These are phyloP conservation scores for Stegana nigrithorax DNA, from an alignment of 2,888 invertebrate species.

Conservation along the genomic window DNA sequence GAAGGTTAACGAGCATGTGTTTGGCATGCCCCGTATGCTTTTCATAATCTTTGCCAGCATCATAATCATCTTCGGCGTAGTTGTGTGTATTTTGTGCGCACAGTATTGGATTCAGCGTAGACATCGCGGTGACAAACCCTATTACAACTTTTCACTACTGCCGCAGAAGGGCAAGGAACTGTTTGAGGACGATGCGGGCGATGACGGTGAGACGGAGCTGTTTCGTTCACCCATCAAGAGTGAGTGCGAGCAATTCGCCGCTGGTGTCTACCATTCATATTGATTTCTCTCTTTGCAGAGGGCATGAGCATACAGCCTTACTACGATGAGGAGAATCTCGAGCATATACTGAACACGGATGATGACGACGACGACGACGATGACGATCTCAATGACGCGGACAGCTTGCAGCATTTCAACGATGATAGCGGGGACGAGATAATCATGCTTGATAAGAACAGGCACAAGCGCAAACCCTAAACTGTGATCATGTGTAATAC, in stretches of 20 bases:
- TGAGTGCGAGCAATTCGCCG: conserved; percentile 53
- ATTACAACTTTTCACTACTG: conserved; percentile 67
- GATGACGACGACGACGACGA: conserved; percentile 70
- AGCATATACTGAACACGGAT: conserved; percentile 72
- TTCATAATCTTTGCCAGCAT: conserved; percentile 81
- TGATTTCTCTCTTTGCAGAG: conserved; percentile 40
- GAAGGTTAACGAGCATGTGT: conserved; percentile 75
- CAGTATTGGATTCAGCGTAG: conserved; percentile 59
- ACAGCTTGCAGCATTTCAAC: conserved; percentile 9
- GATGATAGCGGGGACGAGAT: conserved; percentile 63
- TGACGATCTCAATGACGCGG: conserved; percentile 31
- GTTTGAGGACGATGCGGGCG: conserved; percentile 64
- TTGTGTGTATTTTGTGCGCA: conserved; percentile 57
- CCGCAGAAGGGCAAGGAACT: conserved; percentile 65
- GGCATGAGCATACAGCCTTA: conserved; percentile 72
- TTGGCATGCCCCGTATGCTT: conserved; percentile 81
- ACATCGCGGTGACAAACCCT: conserved; percentile 55
- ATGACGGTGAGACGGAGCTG: conserved; percentile 66
- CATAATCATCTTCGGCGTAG: conserved; percentile 55
- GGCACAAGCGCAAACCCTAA: conserved; percentile 39
- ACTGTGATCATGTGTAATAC: conserved; percentile 18
- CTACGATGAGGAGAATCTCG: conserved; percentile 77
- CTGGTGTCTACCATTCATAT: not conserved
- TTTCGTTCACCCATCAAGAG: conserved; percentile 67
- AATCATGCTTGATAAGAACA: conserved; percentile 57